Evolutionary conservation across 2,113 vertebrate species (phyloP).

Genomic region (Casuarius casuarius): DNA sequence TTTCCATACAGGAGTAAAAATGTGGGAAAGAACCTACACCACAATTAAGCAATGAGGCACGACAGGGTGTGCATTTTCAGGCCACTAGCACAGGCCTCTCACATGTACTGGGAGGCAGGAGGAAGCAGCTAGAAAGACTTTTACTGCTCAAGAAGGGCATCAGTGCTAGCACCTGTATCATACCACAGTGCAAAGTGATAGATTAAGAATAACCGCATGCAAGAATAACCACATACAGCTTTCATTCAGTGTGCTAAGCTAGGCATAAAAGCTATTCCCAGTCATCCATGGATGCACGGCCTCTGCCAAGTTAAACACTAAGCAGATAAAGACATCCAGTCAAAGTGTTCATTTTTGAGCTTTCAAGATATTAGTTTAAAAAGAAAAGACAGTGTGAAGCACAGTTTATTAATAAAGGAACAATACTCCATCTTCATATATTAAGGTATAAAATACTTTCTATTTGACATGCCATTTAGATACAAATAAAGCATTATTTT

Average conservation of each 20-base stretch:
- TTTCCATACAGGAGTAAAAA: background rate
- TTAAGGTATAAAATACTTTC: background rate
- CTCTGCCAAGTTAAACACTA: background rate
- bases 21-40: background rate
- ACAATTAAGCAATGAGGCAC: background rate
- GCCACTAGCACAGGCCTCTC: background rate
- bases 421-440: background rate
- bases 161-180: background rate
- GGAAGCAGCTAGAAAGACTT: background rate
- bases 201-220: background rate
- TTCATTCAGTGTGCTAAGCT: background rate
- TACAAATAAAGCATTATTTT: background rate
- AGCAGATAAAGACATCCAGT: background rate
- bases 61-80: constrained; percentile 12
- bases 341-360: background rate
- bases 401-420: background rate
- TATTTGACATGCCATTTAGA: background rate
- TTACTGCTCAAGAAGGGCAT: background rate
- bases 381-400: background rate
- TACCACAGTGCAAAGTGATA: background rate
- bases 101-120: background rate
- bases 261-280: background rate
- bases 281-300: fast-evolving
- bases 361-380: background rate
- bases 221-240: background rate